Percentiles rank a stretch among this genome's conserved stretches.
phyloP scores from a whole-genome alignment of 23 tunicate genomes.

The Halocynthia roretzi region DNA sequence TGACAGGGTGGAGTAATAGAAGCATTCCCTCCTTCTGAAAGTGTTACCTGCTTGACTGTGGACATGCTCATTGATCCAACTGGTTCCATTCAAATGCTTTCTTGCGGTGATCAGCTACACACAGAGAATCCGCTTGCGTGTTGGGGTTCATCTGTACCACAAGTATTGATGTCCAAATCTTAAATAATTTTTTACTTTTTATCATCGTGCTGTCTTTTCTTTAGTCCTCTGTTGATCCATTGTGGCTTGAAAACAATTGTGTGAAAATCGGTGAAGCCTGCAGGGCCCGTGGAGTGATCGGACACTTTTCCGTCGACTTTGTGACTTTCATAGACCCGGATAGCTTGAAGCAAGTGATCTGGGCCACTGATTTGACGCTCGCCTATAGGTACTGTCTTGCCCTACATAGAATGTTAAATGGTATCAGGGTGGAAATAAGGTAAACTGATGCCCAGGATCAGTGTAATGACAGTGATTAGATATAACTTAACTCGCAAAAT shows the following conservation, averaged over 20 bases:
- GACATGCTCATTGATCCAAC: conserved; percentile 87
- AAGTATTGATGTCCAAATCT: conserved; percentile 13
- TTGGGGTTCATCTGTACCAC: conserved; percentile 82
- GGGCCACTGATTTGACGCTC: conserved; percentile 91
- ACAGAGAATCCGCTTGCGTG: conserved; percentile 57
- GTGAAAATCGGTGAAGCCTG: conserved; percentile 84
- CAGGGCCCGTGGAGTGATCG: conserved; percentile 77
- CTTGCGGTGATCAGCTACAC: conserved; percentile 95
- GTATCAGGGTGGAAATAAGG: too few relatives aligned
- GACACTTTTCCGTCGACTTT: conserved; percentile 71
- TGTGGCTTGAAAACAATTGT: conserved; percentile 29
- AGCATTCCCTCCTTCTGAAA: conserved; percentile 84
- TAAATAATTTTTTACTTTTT: background rate
- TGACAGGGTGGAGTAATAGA: conserved; percentile 85
- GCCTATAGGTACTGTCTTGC: conserved; percentile 50
- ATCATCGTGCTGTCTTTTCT: background rate
- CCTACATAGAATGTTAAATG: too few relatives aligned
- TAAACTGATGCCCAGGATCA: too few relatives aligned
- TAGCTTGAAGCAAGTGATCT: conserved; percentile 42
- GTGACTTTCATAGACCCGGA: conserved; percentile 76
- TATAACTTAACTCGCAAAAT: too few relatives aligned
- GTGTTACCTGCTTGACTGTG: conserved; percentile 70
- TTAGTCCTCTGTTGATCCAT: conserved; percentile 86
- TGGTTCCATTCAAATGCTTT: conserved; percentile 65
- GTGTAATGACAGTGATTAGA: too few relatives aligned